These are phyloP conservation scores for Cyprinodon brontotheroides DNA, from an alignment of 2,113 vertebrate genomes.

Conservation along the genomic window DNA sequence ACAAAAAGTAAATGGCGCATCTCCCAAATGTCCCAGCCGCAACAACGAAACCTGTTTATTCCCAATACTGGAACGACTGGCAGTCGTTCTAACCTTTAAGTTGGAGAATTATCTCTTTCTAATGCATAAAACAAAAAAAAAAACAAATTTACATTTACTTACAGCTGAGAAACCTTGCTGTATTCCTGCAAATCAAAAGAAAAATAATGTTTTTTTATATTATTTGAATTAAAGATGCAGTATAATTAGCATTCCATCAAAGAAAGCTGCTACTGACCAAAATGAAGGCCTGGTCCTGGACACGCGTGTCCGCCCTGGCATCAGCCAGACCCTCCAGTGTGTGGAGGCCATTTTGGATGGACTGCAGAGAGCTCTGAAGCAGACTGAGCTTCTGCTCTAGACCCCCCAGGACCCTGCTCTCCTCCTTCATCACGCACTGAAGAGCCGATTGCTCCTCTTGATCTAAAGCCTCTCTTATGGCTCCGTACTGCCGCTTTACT, in stretches of 20 bases:
- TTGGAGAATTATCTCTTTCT: neutral
- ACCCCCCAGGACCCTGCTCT: constrained; percentile 65
- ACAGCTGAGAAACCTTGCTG: constrained; percentile 72
- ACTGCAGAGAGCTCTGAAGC: constrained; percentile 57
- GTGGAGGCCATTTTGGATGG: constrained; percentile 66
- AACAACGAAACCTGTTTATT: neutral
- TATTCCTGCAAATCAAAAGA: constrained; percentile 73
- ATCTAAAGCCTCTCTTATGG: constrained; percentile 76
- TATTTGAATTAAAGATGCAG: neutral
- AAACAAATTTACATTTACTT: constrained; percentile 42
- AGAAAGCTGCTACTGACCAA: constrained; percentile 53
- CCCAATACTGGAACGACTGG: neutral
- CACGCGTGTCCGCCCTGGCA: constrained; percentile 51
- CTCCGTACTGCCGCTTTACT: constrained; percentile 74
- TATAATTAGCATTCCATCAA: neutral
- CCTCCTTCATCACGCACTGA: constrained; percentile 71
- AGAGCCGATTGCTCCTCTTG: constrained; percentile 75
- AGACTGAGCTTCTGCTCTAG: constrained; percentile 69
- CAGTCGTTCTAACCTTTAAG: neutral
- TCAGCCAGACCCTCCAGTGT: constrained; percentile 69
- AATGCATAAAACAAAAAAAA: neutral
- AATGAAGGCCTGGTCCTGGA: constrained; percentile 79
- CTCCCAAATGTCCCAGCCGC: too few species aligned
- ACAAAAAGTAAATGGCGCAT: too few species aligned
- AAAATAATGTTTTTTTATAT: neutral